Evolutionary conservation across 92 coral and sea anemone species (phyloP).

Genomic region (Epizoanthus stellaris): DNA sequence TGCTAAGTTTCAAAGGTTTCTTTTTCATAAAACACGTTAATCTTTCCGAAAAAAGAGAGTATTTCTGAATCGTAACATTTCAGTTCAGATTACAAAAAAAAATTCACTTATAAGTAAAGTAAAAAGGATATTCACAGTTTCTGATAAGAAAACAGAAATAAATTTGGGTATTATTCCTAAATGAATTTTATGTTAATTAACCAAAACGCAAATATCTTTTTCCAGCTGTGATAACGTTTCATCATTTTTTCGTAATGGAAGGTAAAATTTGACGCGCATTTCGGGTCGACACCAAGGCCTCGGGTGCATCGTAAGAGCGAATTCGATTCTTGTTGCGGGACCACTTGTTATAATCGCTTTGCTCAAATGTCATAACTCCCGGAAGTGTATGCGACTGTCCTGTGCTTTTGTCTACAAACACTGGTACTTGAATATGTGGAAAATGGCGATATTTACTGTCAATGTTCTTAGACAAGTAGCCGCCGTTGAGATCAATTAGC

Average conservation of each 20-base stretch:
- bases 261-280: background rate
- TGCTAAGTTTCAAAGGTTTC: too few species aligned
- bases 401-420: background rate
- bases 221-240: too few species aligned
- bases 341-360: slow-evolving; percentile 29
- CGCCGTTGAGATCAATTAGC: background rate
- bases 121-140: too few species aligned
- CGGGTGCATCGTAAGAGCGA: background rate
- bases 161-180: too few species aligned
- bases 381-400: background rate
- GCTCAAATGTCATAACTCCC: slow-evolving; percentile 21
- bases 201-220: too few species aligned
- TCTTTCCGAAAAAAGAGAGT: too few species aligned
- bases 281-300: background rate
- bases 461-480: background rate
- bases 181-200: too few species aligned
- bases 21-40: too few species aligned
- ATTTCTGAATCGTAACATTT: too few species aligned
- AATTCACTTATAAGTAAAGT: too few species aligned
- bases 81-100: too few species aligned
- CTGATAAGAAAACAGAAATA: too few species aligned
- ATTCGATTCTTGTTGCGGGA: slow-evolving; percentile 3
- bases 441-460: background rate
- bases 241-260: background rate
- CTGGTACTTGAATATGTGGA: background rate